Evolutionary conservation across 1,140 invertebrate species (phyloP).

Genomic region (Hylyphantes graminicola): DNA sequence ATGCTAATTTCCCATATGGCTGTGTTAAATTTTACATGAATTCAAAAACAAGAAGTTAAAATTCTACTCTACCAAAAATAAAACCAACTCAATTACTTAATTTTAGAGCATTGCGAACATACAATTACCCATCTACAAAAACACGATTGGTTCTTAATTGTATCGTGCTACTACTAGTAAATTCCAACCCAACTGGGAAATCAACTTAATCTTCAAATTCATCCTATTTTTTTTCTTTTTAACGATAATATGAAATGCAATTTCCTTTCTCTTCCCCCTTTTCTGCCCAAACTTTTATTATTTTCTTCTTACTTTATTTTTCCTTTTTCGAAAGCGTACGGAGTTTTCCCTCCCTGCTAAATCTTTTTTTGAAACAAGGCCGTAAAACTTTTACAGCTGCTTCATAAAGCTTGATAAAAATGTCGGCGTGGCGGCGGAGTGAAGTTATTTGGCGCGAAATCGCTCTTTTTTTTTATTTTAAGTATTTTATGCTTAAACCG

Average conservation of each 20-base stretch:
- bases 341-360: slow-evolving; percentile 25
- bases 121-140: neutral
- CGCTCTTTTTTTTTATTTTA: slow-evolving; percentile 11
- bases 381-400: slow-evolving; percentile 52
- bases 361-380: slow-evolving; percentile 31
- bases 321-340: slow-evolving; percentile 14
- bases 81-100: too few relatives aligned
- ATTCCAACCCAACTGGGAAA: slow-evolving; percentile 14
- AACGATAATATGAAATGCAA: slow-evolving; percentile 50
- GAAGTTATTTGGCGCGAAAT: slow-evolving; percentile 19
- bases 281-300: neutral
- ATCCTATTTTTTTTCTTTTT: slow-evolving; percentile 35
- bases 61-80: too few relatives aligned
- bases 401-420: slow-evolving; percentile 51
- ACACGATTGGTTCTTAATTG: slow-evolving; percentile 35
- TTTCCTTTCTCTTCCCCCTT: slow-evolving; percentile 19
- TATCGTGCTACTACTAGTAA: slow-evolving; percentile 13
- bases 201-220: slow-evolving; percentile 34
- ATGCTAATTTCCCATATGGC: too few relatives aligned
- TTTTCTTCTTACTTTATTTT: neutral
- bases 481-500: too few relatives aligned
- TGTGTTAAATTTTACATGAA: too few relatives aligned
- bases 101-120: too few relatives aligned
- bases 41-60: too few relatives aligned
- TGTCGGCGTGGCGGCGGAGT: slow-evolving; percentile 15